Evolutionary conservation across 2,888 invertebrate genomes (phyloP).

Genomic region (Neoascia interrupta): DNA sequence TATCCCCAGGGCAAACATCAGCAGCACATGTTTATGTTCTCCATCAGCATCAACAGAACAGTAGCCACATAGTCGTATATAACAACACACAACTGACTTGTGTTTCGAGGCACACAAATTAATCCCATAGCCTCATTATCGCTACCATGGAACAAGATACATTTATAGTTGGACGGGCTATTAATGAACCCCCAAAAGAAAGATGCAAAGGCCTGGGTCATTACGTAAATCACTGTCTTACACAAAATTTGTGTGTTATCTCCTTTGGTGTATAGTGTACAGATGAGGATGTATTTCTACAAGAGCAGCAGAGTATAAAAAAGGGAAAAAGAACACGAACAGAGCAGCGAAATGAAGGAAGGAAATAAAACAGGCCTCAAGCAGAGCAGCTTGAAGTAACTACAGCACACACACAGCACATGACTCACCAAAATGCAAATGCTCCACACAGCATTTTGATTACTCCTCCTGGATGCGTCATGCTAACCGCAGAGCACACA

Average conservation of each 20-base stretch:
- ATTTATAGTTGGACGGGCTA: slow-evolving; percentile 54
- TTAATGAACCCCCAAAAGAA: slow-evolving; percentile 55
- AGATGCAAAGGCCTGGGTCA: slow-evolving; percentile 46
- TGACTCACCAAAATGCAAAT: slow-evolving; percentile 65
- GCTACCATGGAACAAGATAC: slow-evolving; percentile 42
- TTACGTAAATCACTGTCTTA: slow-evolving; percentile 66
- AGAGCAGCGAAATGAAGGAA: neutral
- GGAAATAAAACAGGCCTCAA: slow-evolving; percentile 55
- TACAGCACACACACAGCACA: slow-evolving; percentile 13
- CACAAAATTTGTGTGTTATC: slow-evolving; percentile 58
- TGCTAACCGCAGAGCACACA: slow-evolving; percentile 47
- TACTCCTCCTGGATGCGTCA: slow-evolving; percentile 56
- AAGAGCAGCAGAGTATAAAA: neutral
- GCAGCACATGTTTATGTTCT: slow-evolving; percentile 52
- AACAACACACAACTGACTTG: slow-evolving; percentile 43
- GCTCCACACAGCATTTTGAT: slow-evolving; percentile 28
- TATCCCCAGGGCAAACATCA: slow-evolving; percentile 42
- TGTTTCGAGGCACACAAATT: slow-evolving; percentile 57
- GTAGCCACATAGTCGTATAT: slow-evolving; percentile 32
- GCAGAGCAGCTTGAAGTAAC: slow-evolving; percentile 35
- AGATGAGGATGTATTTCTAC: neutral
- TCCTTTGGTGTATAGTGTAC: no score
- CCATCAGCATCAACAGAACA: slow-evolving; percentile 31
- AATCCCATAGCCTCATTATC: slow-evolving; percentile 61
- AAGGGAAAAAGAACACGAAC: neutral